Conservation (phyloP, 2,113 vertebrate species). For the Serilophus lunatus region DNA sequence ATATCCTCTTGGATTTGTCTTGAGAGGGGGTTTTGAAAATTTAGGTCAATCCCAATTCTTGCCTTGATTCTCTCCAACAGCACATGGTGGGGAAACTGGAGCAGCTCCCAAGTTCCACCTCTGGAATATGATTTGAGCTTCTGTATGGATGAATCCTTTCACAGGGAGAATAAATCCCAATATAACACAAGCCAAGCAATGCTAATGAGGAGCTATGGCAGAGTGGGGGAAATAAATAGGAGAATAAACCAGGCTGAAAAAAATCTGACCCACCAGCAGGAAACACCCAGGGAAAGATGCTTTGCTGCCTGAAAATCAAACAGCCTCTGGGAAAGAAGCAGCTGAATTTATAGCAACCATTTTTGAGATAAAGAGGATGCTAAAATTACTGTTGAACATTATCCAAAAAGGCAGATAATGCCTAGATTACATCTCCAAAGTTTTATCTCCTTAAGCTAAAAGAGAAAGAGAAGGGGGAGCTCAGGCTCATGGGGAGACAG, state of each 20-base stretch:
- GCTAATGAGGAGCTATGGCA: neutral
- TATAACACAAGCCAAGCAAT: neutral
- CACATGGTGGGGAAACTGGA: neutral
- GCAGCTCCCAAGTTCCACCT: neutral
- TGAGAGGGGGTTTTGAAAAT: neutral
- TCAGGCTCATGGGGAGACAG: neutral
- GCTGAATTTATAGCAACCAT: constrained; percentile 2
- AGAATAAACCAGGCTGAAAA: neutral
- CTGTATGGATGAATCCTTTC: neutral
- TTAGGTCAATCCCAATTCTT: neutral
- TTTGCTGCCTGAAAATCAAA: neutral
- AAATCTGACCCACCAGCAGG: neutral
- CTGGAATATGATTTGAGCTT: neutral
- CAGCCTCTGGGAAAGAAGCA: neutral
- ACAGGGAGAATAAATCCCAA: neutral
- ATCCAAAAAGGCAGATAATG: constrained; percentile 53
- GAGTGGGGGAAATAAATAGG: neutral
- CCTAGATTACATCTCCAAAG: constrained; percentile 40
- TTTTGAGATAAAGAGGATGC: constrained; percentile 13
- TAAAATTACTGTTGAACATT: constrained; percentile 48
- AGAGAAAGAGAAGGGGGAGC: neutral
- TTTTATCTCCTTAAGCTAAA: constrained; percentile 31
- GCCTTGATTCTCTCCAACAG: neutral
- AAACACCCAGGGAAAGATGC: neutral
- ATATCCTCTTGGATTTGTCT: too few relatives aligned